Evolutionary conservation across 2,113 vertebrate species (phyloP).

Genomic region (Chionodraco myersi): DNA sequence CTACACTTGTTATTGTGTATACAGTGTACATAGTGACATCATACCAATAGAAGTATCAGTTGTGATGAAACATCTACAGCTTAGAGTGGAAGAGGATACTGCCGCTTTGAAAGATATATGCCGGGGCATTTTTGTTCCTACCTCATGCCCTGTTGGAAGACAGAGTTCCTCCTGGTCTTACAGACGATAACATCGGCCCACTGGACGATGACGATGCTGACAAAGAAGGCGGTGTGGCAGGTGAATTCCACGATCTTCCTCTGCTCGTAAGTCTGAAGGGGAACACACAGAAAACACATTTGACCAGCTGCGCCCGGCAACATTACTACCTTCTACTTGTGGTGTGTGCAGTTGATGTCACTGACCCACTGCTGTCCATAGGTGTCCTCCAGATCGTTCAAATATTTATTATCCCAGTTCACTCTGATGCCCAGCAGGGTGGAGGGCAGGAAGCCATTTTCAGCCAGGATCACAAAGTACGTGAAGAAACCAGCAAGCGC

Average conservation of each 20-base stretch:
- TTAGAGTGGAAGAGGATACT: background rate
- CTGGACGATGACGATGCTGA: conserved; percentile 93
- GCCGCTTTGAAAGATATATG: background rate
- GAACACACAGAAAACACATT: background rate
- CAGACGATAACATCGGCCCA: conserved; percentile 97
- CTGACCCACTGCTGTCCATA: conserved; percentile 96
- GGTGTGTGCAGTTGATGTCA: background rate
- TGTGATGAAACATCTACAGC: background rate
- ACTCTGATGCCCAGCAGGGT: conserved; percentile 91
- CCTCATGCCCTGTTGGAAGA: conserved; percentile 98
- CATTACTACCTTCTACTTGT: background rate
- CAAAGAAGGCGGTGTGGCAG: conserved; percentile 94
- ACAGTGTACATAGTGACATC: too few relatives aligned
- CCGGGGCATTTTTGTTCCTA: conserved; percentile 70
- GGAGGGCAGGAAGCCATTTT: conserved; percentile 92
- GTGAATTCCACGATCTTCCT: conserved; percentile 97
- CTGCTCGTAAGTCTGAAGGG: conserved; percentile 91
- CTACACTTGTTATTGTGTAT: too few relatives aligned
- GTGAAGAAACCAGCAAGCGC: conserved; percentile 94
- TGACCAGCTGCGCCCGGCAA: fast-evolving
- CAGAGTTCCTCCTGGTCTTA: conserved; percentile 93
- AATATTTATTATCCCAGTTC: conserved; percentile 91
- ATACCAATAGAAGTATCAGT: background rate
- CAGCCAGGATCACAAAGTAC: conserved; percentile 96
- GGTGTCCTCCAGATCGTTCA: conserved; percentile 90